A percentile compares a stretch with the other conserved stretches of the same genome.
phyloP scores from a whole-genome alignment of 2,888 invertebrate genomes.

The Bibio marci region DNA sequence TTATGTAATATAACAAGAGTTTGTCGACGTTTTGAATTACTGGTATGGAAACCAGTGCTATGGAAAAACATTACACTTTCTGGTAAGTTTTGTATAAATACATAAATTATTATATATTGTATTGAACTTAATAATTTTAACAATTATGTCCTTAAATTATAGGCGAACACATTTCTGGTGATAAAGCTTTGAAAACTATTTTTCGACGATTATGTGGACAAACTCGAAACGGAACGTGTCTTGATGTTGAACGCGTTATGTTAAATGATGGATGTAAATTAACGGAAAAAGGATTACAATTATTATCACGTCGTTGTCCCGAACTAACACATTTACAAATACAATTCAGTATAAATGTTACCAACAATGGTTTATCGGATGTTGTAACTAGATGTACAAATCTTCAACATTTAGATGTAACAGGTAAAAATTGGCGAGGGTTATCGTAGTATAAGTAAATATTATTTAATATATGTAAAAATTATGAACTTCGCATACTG shows the following conservation, averaged over 20 bases:
- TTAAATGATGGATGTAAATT: conserved; percentile 52
- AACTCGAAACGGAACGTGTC: conserved; percentile 47
- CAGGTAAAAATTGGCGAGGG: conserved; percentile 34
- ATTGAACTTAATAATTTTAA: too few species aligned
- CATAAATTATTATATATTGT: too few species aligned
- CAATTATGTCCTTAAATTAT: too few species aligned
- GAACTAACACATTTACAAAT: conserved; percentile 67
- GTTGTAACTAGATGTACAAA: conserved; percentile 62
- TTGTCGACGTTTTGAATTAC: conserved; percentile 54
- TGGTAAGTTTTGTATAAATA: too few species aligned
- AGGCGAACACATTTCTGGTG: conserved; percentile 29
- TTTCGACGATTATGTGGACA: conserved; percentile 46
- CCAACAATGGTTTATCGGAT: conserved; percentile 61
- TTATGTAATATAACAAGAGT: conserved; percentile 58
- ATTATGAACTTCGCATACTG: too few species aligned
- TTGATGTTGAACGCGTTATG: conserved; percentile 46
- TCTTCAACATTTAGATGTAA: conserved; percentile 69
- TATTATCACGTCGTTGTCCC: conserved; percentile 62
- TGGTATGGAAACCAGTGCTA: conserved; percentile 60
- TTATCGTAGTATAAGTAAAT: too few species aligned
- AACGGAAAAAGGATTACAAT: conserved; percentile 58
- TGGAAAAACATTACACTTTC: conserved; percentile 52
- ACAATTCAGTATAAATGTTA: conserved; percentile 54
- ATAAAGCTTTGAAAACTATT: conserved; percentile 45
- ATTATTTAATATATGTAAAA: too few species aligned